These are phyloP conservation scores for Pseudorectes ferrugineus DNA, from an alignment of 2,113 vertebrate genomes.

Conservation along the genomic window DNA sequence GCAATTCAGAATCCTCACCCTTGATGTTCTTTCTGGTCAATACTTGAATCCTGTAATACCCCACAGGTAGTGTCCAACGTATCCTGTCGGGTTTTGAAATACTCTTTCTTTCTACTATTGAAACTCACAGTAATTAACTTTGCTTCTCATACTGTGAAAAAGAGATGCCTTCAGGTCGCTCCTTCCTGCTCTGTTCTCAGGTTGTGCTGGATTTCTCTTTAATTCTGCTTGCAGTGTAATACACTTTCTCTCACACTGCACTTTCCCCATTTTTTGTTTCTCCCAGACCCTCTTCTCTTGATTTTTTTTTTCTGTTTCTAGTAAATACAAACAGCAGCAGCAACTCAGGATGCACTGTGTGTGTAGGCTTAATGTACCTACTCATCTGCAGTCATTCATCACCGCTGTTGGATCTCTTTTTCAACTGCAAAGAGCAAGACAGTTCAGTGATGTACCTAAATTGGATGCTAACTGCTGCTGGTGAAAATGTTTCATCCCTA, in stretches of 20 bases:
- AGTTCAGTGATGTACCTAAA: not conserved
- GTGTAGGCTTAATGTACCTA: slow-evolving; percentile 6
- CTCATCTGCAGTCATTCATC: slow-evolving; percentile 34
- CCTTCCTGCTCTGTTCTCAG: not conserved
- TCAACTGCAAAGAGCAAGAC: not conserved
- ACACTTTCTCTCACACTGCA: not conserved
- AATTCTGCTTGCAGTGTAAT: not conserved
- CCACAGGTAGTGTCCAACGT: not conserved
- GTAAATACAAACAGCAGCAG: not conserved
- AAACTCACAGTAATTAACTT: slow-evolving; percentile 7
- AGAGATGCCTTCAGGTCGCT: not conserved
- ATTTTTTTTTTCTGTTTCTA: not conserved
- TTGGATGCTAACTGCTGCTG: not conserved
- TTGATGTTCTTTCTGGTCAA: not conserved
- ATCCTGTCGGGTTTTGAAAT: not conserved
- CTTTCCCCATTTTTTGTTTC: not conserved
- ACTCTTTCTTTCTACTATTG: not conserved
- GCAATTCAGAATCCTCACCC: not conserved
- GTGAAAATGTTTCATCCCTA: not conserved
- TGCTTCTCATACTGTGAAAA: not conserved
- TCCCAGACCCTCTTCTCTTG: not conserved
- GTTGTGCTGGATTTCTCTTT: not conserved
- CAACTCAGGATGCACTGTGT: not conserved
- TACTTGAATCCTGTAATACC: not conserved
- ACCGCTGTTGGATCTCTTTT: not conserved